Conservation (phyloP, 2,113 vertebrate species). For the Craseonycteris thonglongyai region DNA sequence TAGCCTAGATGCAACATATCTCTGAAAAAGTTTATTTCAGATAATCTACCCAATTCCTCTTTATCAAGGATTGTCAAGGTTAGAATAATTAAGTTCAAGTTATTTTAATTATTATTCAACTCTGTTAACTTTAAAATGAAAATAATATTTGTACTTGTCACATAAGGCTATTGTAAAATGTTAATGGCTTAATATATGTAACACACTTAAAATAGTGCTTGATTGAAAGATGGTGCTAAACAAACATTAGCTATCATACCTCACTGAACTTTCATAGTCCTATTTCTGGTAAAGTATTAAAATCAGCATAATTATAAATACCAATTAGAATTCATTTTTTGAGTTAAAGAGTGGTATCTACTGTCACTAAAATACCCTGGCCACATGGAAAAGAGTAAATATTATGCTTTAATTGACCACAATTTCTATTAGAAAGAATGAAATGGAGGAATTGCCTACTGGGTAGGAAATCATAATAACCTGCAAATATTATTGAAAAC, state of each 20-base stretch:
- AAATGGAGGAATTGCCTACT: background rate
- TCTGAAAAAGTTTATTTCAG: background rate
- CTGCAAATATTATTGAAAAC: background rate
- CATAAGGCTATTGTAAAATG: background rate
- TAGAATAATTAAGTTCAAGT: background rate
- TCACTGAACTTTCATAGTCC: background rate
- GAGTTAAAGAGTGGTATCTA: background rate
- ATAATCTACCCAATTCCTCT: background rate
- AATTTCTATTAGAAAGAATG: background rate
- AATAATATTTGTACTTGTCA: background rate
- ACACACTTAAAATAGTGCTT: background rate
- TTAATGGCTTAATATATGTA: background rate
- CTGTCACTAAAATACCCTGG: background rate
- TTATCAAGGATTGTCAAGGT: background rate
- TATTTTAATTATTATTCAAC: background rate
- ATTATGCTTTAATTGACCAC: background rate
- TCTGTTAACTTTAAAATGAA: background rate
- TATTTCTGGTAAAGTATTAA: background rate
- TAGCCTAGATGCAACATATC: background rate
- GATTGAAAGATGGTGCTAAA: background rate
- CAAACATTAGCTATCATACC: background rate
- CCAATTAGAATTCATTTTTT: background rate
- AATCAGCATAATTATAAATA: background rate
- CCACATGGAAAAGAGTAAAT: background rate
- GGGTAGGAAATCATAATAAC: background rate